phyloP scores from a whole-genome alignment of 2,888 invertebrate genomes.

The Agrypnus murinus region DNA sequence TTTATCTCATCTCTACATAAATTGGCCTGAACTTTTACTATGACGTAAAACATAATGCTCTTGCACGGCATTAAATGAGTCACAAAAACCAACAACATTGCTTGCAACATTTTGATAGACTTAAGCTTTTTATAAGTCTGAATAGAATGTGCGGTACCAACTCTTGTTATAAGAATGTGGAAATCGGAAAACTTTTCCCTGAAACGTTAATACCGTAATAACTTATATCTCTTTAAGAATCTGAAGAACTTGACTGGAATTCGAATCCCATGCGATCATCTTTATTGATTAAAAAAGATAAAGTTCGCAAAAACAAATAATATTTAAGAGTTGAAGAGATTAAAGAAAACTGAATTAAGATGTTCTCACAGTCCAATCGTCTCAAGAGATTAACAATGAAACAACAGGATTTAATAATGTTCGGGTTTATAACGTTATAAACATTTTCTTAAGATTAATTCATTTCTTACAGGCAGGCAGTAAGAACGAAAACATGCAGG shows the following conservation, averaged over 20 bases:
- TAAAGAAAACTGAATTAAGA: constrained; percentile 17
- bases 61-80: not conserved
- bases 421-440: constrained; percentile 5
- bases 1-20: not conserved
- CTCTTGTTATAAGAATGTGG: too few species aligned
- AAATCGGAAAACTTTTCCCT: not conserved
- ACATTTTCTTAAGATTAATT: constrained; percentile 4
- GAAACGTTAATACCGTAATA: not conserved
- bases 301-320: constrained; percentile 19
- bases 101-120: not conserved
- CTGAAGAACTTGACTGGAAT: constrained; percentile 6
- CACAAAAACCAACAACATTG: not conserved
- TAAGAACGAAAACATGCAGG: not conserved
- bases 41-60: not conserved
- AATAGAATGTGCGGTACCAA: too few species aligned
- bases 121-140: not conserved
- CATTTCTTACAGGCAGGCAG: not conserved
- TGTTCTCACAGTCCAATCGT: not conserved
- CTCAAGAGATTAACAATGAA: constrained; percentile 6
- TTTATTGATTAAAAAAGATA: constrained; percentile 3
- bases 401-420: constrained; percentile 14
- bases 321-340: constrained; percentile 4
- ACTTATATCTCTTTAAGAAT: not conserved
- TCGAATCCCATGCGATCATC: constrained; percentile 20
- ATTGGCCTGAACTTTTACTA: not conserved